Percentiles rank a stretch among this genome's conserved stretches.
Conservation (phyloP, 2,888 invertebrate species). For the Hypercompe scribonia region DNA sequence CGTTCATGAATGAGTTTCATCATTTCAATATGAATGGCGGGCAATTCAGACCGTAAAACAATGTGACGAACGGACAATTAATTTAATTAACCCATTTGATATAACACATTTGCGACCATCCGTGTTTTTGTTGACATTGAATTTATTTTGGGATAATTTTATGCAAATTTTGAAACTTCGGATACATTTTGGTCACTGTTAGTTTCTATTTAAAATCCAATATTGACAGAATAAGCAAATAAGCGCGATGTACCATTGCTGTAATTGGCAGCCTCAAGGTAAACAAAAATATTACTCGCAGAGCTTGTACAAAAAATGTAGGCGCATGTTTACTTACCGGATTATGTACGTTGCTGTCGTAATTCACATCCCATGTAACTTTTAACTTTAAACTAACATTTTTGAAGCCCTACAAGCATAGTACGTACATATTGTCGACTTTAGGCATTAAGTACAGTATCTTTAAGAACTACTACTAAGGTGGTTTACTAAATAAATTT, state of each 20-base stretch:
- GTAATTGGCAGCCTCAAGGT: slow-evolving; percentile 34
- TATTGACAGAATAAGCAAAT: slow-evolving; percentile 26
- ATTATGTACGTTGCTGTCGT: slow-evolving; percentile 15
- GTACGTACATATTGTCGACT: neutral
- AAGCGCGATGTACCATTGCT: slow-evolving; percentile 29
- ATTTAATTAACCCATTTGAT: slow-evolving; percentile 35
- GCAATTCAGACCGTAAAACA: slow-evolving; percentile 81
- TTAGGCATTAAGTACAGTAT: too few species aligned
- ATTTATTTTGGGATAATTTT: slow-evolving; percentile 27
- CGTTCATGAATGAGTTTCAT: slow-evolving; percentile 70
- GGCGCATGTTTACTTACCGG: slow-evolving; percentile 24
- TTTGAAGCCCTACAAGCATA: neutral
- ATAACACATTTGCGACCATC: slow-evolving; percentile 37
- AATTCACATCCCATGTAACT: neutral
- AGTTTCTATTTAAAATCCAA: slow-evolving; percentile 26
- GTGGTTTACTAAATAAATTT: too few species aligned
- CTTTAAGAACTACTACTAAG: too few species aligned
- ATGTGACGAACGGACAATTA: slow-evolving; percentile 69
- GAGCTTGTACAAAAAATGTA: slow-evolving; percentile 31
- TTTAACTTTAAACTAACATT: slow-evolving; percentile 1
- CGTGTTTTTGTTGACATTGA: slow-evolving; percentile 49
- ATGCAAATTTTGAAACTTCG: slow-evolving; percentile 15
- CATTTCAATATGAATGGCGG: slow-evolving; percentile 63
- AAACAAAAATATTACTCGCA: slow-evolving; percentile 37
- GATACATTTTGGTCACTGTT: slow-evolving; percentile 12